A percentile compares a stretch with the other conserved stretches of the same genome.
phyloP scores from a whole-genome alignment of 2,113 vertebrate species.

The Amazona guildingii region DNA sequence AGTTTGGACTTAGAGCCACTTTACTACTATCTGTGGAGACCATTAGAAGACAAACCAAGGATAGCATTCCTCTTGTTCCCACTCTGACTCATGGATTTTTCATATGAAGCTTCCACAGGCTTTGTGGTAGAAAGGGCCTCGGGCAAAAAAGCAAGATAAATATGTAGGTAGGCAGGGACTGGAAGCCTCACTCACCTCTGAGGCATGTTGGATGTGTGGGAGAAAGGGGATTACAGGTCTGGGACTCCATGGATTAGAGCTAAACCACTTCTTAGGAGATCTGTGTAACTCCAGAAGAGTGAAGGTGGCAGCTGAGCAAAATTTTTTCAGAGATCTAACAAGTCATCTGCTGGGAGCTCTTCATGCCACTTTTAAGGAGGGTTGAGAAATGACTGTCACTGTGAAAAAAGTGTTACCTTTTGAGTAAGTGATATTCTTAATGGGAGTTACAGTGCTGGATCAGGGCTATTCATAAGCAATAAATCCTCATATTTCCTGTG shows the following conservation, averaged over 20 bases:
- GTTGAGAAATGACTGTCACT: constrained; percentile 40
- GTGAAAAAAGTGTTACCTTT: constrained; percentile 31
- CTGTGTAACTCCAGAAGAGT: neutral
- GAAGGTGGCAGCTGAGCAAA: constrained; percentile 11
- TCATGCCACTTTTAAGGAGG: constrained; percentile 5
- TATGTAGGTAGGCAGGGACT: neutral
- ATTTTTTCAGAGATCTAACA: constrained; percentile 45
- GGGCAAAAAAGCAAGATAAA: neutral
- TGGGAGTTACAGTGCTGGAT: neutral
- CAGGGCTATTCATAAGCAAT: neutral
- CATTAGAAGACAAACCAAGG: neutral
- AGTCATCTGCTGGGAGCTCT: constrained; percentile 52
- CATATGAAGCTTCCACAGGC: neutral
- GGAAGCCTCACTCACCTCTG: neutral
- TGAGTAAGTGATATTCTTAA: constrained; percentile 5
- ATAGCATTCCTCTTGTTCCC: neutral
- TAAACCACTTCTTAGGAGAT: neutral
- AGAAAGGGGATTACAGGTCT: neutral
- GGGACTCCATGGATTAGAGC: neutral
- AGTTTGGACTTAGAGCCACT: neutral
- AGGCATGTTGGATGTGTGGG: neutral
- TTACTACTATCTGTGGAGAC: neutral
- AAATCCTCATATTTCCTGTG: neutral
- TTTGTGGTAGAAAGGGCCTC: neutral
- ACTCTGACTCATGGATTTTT: neutral